Percentiles rank a stretch among this genome's conserved stretches.
phyloP scores from a whole-genome alignment of 35 echinoderm and acorn worm species.

The Holothuria glaberrima region DNA sequence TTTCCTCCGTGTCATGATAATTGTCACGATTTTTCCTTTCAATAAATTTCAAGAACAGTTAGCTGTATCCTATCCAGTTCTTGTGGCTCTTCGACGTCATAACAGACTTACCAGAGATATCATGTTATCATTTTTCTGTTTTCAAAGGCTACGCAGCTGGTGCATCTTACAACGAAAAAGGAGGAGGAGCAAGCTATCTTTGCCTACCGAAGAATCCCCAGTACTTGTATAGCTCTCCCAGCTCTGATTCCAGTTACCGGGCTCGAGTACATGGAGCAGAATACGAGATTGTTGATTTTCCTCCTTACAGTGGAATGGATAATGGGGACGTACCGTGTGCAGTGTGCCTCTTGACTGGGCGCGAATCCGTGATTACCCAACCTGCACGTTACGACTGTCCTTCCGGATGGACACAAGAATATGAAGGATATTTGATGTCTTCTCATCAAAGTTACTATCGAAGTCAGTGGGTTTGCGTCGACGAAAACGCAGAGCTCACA shows the following conservation, averaged over 20 bases:
- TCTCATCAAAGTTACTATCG: not conserved
- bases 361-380: constrained; percentile 27
- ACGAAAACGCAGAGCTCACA: not conserved
- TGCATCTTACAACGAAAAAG: not conserved
- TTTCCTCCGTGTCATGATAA: too few relatives aligned
- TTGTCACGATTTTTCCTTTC: too few relatives aligned
- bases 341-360: constrained; percentile 24
- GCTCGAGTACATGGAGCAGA: constrained; percentile 52
- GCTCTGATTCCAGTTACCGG: not conserved
- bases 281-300: constrained; percentile 44
- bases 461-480: constrained; percentile 27
- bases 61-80: too few relatives aligned
- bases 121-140: too few relatives aligned
- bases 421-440: constrained; percentile 60
- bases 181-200: constrained; percentile 46
- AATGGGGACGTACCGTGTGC: too few relatives aligned
- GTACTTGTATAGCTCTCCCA: not conserved
- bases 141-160: constrained; percentile 2
- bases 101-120: too few relatives aligned
- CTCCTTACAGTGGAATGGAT: not conserved
- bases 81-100: too few relatives aligned
- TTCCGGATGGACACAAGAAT: constrained; percentile 46
- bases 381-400: constrained; percentile 54
- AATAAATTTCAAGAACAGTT: too few relatives aligned
- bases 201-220: constrained; percentile 52